Conservation (phyloP, 2,888 invertebrate genomes). For the Bellardia bayeri region DNA sequence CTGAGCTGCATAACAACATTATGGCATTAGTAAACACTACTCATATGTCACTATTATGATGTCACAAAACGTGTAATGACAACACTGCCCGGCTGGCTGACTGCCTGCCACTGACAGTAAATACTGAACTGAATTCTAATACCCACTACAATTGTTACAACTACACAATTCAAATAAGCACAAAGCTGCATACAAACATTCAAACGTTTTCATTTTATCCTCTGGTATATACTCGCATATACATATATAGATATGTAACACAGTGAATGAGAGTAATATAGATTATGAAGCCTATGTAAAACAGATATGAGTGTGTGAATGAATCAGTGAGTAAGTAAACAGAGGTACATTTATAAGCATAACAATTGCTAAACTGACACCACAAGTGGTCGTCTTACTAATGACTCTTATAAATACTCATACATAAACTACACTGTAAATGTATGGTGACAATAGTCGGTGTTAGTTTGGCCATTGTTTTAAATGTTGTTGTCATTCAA, state of each 20-base stretch:
- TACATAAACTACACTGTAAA: conserved; percentile 19
- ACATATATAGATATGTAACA: not conserved
- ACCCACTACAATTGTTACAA: conserved; percentile 25
- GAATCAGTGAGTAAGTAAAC: not conserved
- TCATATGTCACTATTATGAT: conserved; percentile 65
- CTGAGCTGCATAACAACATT: conserved; percentile 15
- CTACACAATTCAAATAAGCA: not conserved
- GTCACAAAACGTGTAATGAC: conserved; percentile 62
- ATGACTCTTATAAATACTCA: conserved; percentile 61
- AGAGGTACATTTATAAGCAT: conserved; percentile 39
- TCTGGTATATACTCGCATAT: not conserved
- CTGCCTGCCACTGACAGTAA: conserved; percentile 52
- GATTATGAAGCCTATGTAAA: conserved; percentile 23
- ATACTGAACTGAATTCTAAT: conserved; percentile 19
- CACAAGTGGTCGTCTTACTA: conserved; percentile 59
- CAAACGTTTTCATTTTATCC: not conserved
- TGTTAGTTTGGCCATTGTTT: not conserved
- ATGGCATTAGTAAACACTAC: conserved; percentile 48
- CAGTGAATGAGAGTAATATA: not conserved
- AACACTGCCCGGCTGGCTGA: conserved; percentile 31
- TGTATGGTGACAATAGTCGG: not conserved
- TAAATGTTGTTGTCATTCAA: conserved; percentile 22
- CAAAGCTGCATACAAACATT: not conserved
- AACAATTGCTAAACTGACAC: conserved; percentile 58
- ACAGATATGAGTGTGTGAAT: not conserved